These are phyloP conservation scores for Pachycephala philippinensis DNA, from an alignment of 2,113 vertebrate genomes.

Conservation along the genomic window DNA sequence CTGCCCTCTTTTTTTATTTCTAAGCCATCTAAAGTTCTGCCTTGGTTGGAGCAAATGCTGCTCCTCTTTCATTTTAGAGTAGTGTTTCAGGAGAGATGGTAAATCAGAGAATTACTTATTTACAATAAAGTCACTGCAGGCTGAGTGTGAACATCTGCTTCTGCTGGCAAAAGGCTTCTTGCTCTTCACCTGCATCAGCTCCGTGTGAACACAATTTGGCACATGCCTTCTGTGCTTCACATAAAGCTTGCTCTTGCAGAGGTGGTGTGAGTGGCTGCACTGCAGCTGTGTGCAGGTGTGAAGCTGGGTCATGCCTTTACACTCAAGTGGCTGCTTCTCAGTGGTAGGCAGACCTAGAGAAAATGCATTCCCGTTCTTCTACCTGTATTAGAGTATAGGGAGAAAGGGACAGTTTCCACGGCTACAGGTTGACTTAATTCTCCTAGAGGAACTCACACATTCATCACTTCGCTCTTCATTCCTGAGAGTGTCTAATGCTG, in stretches of 20 bases:
- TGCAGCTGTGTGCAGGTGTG: neutral
- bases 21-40: neutral
- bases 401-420: neutral
- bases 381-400: neutral
- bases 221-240: neutral
- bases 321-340: neutral
- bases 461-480: neutral
- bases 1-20: neutral
- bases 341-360: neutral
- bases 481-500: neutral
- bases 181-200: neutral
- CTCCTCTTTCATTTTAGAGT: neutral
- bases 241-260: neutral
- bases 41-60: neutral
- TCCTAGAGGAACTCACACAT: neutral
- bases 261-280: neutral
- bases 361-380: neutral
- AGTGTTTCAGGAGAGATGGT: neutral
- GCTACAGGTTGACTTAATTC: neutral
- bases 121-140: neutral
- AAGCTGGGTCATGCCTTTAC: neutral
- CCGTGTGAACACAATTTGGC: neutral
- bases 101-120: neutral
- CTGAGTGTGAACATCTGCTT: neutral
- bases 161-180: neutral